These are phyloP conservation scores for Mythimna pallens DNA, from an alignment of 2,888 invertebrate genomes.

Conservation along the genomic window DNA sequence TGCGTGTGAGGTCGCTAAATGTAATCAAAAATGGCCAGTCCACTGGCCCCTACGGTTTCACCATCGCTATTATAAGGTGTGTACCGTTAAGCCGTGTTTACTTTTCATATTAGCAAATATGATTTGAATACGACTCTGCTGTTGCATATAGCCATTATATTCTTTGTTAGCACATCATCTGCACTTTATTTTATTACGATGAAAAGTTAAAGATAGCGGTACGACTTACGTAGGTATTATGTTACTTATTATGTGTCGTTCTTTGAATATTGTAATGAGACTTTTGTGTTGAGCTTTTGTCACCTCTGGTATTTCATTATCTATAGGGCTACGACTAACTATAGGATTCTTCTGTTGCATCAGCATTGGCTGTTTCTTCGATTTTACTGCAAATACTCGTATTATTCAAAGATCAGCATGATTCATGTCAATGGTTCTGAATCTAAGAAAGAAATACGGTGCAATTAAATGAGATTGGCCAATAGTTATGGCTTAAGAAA, in stretches of 20 bases:
- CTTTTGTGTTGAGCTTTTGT: constrained; percentile 3
- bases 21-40: constrained; percentile 67
- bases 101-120: constrained; percentile 70
- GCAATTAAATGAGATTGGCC: constrained; percentile 26
- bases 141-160: constrained; percentile 48
- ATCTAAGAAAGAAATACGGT: not conserved
- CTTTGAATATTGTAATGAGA: constrained; percentile 3
- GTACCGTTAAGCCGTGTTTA: constrained; percentile 74
- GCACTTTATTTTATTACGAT: constrained; percentile 29
- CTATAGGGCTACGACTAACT: too few relatives aligned
- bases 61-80: constrained; percentile 69
- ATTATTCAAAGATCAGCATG: not conserved
- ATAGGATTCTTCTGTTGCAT: not conserved
- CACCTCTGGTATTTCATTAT: not conserved
- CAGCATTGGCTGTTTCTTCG: not conserved
- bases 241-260: constrained; percentile 13
- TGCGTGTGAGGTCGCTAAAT: constrained; percentile 51
- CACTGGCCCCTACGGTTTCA: constrained; percentile 77
- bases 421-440: constrained; percentile 2
- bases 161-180: constrained; percentile 39
- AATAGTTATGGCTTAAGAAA: constrained; percentile 28
- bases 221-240: constrained; percentile 10
- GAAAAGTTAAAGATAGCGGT: constrained; percentile 30
- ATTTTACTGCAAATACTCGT: not conserved
- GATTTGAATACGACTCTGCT: constrained; percentile 58